Base-by-base conservation (phyloP, 30 jellyfish, hydroid and myxozoan genomes). In the Aurelia coerulea region DNA sequence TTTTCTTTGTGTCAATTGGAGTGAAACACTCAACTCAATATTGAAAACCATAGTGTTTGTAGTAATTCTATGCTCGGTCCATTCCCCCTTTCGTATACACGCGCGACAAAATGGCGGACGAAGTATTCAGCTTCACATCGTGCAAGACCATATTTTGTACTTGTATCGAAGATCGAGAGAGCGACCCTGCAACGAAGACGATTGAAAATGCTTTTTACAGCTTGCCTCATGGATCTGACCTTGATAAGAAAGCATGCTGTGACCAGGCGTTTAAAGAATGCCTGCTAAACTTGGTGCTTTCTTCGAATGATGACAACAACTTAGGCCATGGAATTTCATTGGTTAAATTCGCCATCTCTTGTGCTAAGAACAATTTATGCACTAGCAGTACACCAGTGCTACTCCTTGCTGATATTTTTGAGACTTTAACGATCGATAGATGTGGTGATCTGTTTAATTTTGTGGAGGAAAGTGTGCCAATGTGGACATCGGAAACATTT, bases 191-290 rank as follows among this genome's bases (percentile, higher is more conserved):
- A 39, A 90, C 90, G 1, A 76, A 79, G 31, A 71, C 19, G 16
- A 90, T 90, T 16, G 88, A 78, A 59, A 66, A 80, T 4, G 62
- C 65, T 19, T 90, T 90, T 42, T n/a, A 13, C 37, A 52, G 62
- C 75, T 53, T 79, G 34, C 90, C 85, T 15, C 88, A 76, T 79
- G 97, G 96, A 58, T 68, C 90, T 35, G 98, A 92, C 23, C 89
- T 78, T 42, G 98, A 92, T 65, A 76, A 80, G 81, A 92, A 80
- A 64, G 82, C 93, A 10, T 90, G 96, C 56, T 81, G 90, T 63
- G 98, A 92, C 63, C 96, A 92, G 62, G 97, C 97, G 14, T 92
- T 92, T 83, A 83, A 95, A 59, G 97, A 91, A 78, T 85, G 88
- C 59, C 67, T 92, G 37, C 91, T 69, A 56, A 67, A 68, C 32